Conservation (phyloP, 92 coral and sea anemone genomes). For the Actinostola sp. region DNA sequence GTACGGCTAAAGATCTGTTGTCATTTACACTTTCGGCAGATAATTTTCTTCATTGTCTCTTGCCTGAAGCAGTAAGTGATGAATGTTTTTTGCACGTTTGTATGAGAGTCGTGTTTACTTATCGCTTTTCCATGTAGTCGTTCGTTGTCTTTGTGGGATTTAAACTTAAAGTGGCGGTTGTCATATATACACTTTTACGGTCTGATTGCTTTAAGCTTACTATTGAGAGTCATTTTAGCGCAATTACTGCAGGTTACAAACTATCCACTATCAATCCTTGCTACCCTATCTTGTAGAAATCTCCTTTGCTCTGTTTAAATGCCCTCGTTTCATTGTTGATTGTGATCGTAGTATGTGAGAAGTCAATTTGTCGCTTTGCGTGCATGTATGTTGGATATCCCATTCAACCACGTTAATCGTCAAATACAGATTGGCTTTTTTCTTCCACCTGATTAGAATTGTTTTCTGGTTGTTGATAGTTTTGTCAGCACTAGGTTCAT, state of each 20-base stretch:
- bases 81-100: neutral
- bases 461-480: too few relatives aligned
- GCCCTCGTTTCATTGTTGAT: neutral
- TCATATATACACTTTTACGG: conserved; percentile 36
- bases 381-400: too few relatives aligned
- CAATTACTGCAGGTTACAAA: conserved; percentile 19
- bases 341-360: neutral
- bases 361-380: conserved; percentile 31
- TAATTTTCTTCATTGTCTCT: conserved; percentile 61
- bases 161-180: conserved; percentile 12
- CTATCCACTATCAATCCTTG: conserved; percentile 2
- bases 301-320: conserved; percentile 10
- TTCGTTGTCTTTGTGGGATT: conserved; percentile 36
- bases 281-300: conserved; percentile 10
- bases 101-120: conserved; percentile 27
- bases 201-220: conserved; percentile 45
- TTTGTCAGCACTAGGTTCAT: too few relatives aligned
- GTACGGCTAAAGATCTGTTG: conserved; percentile 54
- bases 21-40: conserved; percentile 65
- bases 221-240: conserved; percentile 23
- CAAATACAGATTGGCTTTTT: too few relatives aligned
- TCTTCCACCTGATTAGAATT: too few relatives aligned
- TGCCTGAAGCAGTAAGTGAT: conserved; percentile 79
- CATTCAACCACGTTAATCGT: too few relatives aligned
- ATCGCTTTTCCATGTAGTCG: conserved; percentile 24